These are phyloP conservation scores for Drosophila suboccidentalis DNA, from an alignment of 2,888 invertebrate genomes.

Conservation along the genomic window DNA sequence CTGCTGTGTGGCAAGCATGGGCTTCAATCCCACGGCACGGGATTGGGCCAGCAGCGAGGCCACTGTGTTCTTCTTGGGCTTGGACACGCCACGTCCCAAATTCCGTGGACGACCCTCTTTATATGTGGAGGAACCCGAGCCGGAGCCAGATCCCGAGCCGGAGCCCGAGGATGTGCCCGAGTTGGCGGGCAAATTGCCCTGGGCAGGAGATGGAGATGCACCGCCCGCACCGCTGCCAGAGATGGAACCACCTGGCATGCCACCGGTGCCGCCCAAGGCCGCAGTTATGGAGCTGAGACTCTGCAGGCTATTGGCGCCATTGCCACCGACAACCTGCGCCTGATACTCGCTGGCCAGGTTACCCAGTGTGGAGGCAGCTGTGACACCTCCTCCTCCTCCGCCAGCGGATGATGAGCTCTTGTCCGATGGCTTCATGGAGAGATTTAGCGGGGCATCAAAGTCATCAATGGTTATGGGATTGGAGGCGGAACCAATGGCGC, in stretches of 20 bases:
- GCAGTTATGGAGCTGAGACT: slow-evolving; percentile 85
- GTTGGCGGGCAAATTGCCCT: slow-evolving; percentile 52
- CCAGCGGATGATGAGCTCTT: slow-evolving; percentile 60
- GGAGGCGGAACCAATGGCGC: slow-evolving; percentile 80
- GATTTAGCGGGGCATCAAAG: slow-evolving; percentile 92
- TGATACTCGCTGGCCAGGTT: slow-evolving; percentile 63
- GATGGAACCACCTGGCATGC: slow-evolving; percentile 66
- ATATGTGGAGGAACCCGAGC: slow-evolving; percentile 67
- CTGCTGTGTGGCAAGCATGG: slow-evolving; percentile 91
- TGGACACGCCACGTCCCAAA: slow-evolving; percentile 94
- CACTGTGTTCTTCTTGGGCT: slow-evolving; percentile 96
- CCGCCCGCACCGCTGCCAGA: slow-evolving; percentile 67
- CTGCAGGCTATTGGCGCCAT: slow-evolving; percentile 83
- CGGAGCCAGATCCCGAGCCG: slow-evolving; percentile 47
- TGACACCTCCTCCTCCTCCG: background rate
- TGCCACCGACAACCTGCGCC: slow-evolving; percentile 53
- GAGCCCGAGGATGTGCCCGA: slow-evolving; percentile 50
- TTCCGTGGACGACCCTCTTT: slow-evolving; percentile 94
- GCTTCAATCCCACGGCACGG: slow-evolving; percentile 92
- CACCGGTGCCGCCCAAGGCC: slow-evolving; percentile 82
- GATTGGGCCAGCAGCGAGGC: slow-evolving; percentile 95
- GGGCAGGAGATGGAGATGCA: slow-evolving; percentile 64
- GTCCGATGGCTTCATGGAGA: slow-evolving; percentile 90
- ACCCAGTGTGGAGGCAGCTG: slow-evolving; percentile 38
- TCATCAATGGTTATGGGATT: slow-evolving; percentile 86